A percentile compares a stretch with the other conserved stretches of the same genome.
Conservation (phyloP, 2,797 vertebrate species). For the Scolopax bukidnonensis region DNA sequence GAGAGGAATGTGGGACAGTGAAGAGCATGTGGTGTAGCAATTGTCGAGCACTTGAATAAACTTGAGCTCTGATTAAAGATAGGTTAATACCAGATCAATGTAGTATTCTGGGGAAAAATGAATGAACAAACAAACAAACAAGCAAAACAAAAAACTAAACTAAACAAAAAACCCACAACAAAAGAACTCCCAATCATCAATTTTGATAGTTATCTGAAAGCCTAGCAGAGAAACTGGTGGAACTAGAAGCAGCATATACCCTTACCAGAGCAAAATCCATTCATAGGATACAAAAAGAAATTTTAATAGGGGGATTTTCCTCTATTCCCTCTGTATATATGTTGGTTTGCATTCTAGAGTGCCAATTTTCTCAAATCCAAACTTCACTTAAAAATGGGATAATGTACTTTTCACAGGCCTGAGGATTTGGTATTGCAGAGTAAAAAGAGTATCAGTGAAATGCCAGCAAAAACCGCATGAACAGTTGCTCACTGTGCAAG, state of each 20-base stretch:
- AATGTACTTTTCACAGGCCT: conserved; percentile 6
- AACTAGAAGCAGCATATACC: background rate
- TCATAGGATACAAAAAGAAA: background rate
- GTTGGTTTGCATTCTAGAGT: background rate
- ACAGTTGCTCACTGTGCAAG: background rate
- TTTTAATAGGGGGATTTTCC: background rate
- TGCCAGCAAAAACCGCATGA: background rate
- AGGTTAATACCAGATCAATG: background rate
- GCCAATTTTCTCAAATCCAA: background rate
- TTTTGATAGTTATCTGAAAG: background rate
- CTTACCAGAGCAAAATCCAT: background rate
- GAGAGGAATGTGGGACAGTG: background rate
- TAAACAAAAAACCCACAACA: too few relatives aligned
- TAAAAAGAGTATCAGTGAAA: background rate
- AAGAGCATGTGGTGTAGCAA: background rate
- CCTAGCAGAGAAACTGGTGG: background rate
- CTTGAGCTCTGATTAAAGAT: background rate
- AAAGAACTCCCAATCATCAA: background rate
- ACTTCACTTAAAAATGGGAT: background rate
- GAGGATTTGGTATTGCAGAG: background rate
- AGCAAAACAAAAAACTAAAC: background rate
- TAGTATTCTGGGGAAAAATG: background rate
- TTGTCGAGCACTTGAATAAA: background rate
- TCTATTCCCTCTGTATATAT: background rate
- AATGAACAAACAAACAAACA: background rate